Base-by-base conservation (phyloP, 2,113 vertebrate species). In the Otolemur garnettii region DNA sequence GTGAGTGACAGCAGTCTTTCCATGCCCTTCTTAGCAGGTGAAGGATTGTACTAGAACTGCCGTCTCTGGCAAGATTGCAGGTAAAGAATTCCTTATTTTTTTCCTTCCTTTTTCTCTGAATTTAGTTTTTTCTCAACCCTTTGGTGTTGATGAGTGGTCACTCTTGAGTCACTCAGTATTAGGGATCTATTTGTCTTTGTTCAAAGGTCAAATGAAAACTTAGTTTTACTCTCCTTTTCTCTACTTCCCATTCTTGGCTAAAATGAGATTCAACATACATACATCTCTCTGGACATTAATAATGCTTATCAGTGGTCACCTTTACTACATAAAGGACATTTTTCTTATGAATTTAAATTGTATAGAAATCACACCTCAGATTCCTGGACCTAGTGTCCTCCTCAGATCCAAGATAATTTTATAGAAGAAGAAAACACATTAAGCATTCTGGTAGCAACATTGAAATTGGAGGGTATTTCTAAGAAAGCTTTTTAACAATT, bases 81-180 rank as follows among this genome's bases (percentile, higher is more conserved):
- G 22, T 90, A 84, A 81, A 96, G n/a, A 55, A 96, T 91, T 69
- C 60, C 4, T 96, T 57, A 11, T 22, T 74, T 71, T 5, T 1
- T 96, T 95, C 90, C 21, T 96, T 75, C 28, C 74, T 93, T 1
- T 94, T 96, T 97, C 19, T 97, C 90, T 97, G 64, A 59, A 75
- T 90, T 50, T 81, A 57, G 38, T 97, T 81, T 14, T 74, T 3
- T 0, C 22, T 17, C 75, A 95, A 75, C 42, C 57, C 42, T 45
- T 19, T 57, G 1, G 2, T 60, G 1, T 93, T 72, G 87, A 68
- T 55, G 84, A 86, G 75, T 26, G 78, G 78, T 78, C 60, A 26
- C 78, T 90, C 7, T 0, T 0, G 77, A 71, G 59, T 91, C 96
- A 89, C 79, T 94, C 78, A 38, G 38, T 89, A 84, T 96, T 94